A percentile compares a stretch with the other conserved stretches of the same genome.
Conservation (phyloP, 1,140 invertebrate species). For the Sitophilus oryzae region DNA sequence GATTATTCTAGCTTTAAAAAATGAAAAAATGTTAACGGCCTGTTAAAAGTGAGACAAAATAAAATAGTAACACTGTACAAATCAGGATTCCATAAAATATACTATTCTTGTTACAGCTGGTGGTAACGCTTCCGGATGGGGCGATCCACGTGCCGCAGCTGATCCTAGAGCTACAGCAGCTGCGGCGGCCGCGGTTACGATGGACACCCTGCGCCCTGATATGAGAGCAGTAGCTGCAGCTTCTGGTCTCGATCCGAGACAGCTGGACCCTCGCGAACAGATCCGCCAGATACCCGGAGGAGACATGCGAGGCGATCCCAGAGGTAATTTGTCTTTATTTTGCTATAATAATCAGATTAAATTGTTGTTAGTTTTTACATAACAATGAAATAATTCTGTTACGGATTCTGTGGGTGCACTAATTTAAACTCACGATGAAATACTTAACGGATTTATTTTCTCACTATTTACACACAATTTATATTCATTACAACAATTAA, state of each 20-base stretch:
- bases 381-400: no score
- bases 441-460: no score
- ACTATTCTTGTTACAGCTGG: slow-evolving; percentile 24
- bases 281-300: slow-evolving; percentile 51
- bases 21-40: no score
- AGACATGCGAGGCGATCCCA: slow-evolving; percentile 61
- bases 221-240: slow-evolving; percentile 31
- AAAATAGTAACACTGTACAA: no score
- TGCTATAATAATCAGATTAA: neutral
- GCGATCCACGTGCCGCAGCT: slow-evolving; percentile 20
- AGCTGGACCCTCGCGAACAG: slow-evolving; percentile 60
- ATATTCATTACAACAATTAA: no score
- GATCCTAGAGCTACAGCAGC: slow-evolving; percentile 42
- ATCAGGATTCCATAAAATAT: no score
- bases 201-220: slow-evolving; percentile 18
- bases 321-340: slow-evolving; percentile 44
- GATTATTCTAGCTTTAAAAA: no score
- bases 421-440: no score
- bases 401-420: no score
- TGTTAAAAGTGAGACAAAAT: no score
- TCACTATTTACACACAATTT: no score
- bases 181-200: slow-evolving; percentile 14
- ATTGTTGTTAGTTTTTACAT: no score
- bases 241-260: slow-evolving; percentile 35
- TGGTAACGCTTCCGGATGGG: slow-evolving; percentile 26